Percentiles rank a stretch among this genome's conserved stretches.
Evolutionary conservation across 2,113 vertebrate genomes (phyloP).

Genomic region (Nerophis lumbriciformis): DNA sequence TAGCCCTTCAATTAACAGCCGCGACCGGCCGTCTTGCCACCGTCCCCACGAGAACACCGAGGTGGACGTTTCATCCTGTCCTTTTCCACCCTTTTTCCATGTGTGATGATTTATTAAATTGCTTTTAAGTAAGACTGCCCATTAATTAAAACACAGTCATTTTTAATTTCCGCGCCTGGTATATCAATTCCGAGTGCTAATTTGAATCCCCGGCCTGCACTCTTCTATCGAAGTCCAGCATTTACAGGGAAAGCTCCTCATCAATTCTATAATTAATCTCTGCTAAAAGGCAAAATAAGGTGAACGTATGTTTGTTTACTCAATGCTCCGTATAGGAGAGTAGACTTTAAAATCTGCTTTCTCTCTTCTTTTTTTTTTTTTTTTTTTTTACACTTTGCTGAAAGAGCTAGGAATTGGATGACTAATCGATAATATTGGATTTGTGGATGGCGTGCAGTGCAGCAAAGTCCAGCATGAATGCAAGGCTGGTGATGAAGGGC

Average conservation of each 20-base stretch:
- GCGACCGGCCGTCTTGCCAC: constrained; percentile 33
- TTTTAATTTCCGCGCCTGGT: constrained; percentile 66
- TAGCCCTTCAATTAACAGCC: constrained; percentile 60
- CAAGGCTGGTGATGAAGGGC: constrained; percentile 57
- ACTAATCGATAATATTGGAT: constrained; percentile 69
- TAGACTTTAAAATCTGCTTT: constrained; percentile 50
- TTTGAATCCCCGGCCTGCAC: constrained; percentile 59
- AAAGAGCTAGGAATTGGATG: constrained; percentile 68
- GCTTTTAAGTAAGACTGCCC: constrained; percentile 72
- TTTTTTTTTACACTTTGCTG: constrained; percentile 54
- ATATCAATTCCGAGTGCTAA: constrained; percentile 66
- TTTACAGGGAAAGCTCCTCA: constrained; percentile 50
- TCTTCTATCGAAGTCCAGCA: constrained; percentile 49
- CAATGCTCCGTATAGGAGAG: constrained; percentile 32
- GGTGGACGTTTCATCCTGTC: constrained; percentile 43
- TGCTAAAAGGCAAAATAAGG: constrained; percentile 39
- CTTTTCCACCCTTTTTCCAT: constrained; percentile 29
- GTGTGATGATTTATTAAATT: constrained; percentile 72
- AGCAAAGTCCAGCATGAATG: constrained; percentile 64
- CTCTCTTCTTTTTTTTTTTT: no score
- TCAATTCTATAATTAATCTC: constrained; percentile 42
- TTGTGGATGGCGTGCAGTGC: constrained; percentile 61
- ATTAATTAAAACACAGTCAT: constrained; percentile 76
- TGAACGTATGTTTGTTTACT: constrained; percentile 38
- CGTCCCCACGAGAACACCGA: constrained; percentile 38